Conservation (phyloP, 2,888 invertebrate genomes). For the Limnephilus marmoratus region DNA sequence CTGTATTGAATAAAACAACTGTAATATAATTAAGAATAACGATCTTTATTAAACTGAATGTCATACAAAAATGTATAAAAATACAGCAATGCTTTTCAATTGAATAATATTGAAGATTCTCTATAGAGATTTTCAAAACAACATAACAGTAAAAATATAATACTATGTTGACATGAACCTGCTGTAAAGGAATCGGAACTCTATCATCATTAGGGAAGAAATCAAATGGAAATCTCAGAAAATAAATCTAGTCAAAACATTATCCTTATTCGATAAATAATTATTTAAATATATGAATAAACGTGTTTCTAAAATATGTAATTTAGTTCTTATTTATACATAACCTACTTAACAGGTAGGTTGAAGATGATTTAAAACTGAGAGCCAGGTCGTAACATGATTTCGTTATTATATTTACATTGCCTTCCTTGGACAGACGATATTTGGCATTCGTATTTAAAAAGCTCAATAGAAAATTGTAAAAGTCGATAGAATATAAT, state of each 20-base stretch:
- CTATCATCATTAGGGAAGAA: neutral
- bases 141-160: neutral
- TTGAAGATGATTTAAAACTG: neutral
- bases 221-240: neutral
- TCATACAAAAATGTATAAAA: slow-evolving; percentile 25
- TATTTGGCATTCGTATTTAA: too few relatives aligned
- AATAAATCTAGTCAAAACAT: neutral
- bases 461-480: too few relatives aligned
- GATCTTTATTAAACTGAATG: slow-evolving; percentile 4
- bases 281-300: neutral
- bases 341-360: neutral
- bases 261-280: neutral
- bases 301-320: neutral
- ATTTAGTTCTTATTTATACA: neutral
- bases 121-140: neutral
- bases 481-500: too few relatives aligned
- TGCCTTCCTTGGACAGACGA: too few relatives aligned
- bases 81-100: neutral
- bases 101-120: neutral
- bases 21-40: neutral
- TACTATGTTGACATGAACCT: neutral
- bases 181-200: neutral
- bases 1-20: neutral
- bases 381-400: neutral
- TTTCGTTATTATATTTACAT: too few relatives aligned